phyloP scores from a whole-genome alignment of 2,113 vertebrate species.

The Chrysochloris asiatica region DNA sequence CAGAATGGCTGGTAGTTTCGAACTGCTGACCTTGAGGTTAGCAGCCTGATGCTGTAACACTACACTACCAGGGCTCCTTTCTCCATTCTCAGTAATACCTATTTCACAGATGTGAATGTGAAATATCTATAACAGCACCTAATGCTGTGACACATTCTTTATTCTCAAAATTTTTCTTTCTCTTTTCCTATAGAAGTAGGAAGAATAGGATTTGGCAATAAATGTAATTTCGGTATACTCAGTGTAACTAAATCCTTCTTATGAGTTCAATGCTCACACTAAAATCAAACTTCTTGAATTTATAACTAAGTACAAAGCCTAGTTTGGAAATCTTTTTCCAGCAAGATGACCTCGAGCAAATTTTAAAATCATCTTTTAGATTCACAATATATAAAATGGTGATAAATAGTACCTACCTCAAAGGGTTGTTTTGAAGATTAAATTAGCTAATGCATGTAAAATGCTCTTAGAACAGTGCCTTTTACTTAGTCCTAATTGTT shows the following conservation, averaged over 20 bases:
- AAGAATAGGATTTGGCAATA: not conserved
- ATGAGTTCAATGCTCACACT: not conserved
- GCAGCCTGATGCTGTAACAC: too few relatives aligned
- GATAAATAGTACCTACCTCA: not conserved
- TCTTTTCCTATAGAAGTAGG: slow-evolving; percentile 9
- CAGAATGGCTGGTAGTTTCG: too few relatives aligned
- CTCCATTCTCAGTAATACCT: slow-evolving; percentile 38
- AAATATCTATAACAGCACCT: slow-evolving; percentile 6
- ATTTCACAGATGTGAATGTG: slow-evolving; percentile 29
- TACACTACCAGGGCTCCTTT: too few relatives aligned
- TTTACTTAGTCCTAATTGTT: slow-evolving; percentile 5
- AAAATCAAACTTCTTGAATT: slow-evolving; percentile 34
- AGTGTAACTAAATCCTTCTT: not conserved
- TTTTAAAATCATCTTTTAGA: slow-evolving; percentile 9
- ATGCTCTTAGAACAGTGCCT: not conserved
- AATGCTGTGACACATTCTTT: slow-evolving; percentile 9
- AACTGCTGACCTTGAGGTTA: too few relatives aligned
- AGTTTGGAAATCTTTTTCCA: slow-evolving; percentile 4
- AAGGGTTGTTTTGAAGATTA: slow-evolving; percentile 1
- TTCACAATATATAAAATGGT: slow-evolving; percentile 39
- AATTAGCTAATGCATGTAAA: slow-evolving; percentile 4
- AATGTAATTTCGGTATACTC: not conserved
- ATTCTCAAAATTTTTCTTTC: not conserved
- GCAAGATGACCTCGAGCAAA: not conserved
- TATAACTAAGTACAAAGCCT: slow-evolving; percentile 22